Evolutionary conservation across 2,888 invertebrate species (phyloP).

Genomic region (Orchesella flavescens): DNA sequence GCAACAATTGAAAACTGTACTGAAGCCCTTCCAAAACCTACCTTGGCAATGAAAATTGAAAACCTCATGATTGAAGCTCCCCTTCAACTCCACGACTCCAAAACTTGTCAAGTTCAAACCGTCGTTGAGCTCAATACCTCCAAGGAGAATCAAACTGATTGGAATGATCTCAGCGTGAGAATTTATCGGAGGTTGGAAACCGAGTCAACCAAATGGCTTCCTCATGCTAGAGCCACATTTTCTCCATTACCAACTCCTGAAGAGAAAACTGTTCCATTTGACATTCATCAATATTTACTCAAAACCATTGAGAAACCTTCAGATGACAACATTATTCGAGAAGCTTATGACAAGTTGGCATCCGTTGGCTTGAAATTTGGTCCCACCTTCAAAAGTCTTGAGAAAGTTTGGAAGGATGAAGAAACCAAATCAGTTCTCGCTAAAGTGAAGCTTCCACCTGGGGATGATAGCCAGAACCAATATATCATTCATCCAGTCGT

Average conservation of each 20-base stretch:
- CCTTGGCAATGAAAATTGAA: constrained; percentile 40
- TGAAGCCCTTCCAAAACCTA: neutral
- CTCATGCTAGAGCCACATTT: constrained; percentile 47
- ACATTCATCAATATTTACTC: neutral
- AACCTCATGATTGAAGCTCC: constrained; percentile 55
- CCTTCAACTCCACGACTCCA: constrained; percentile 28
- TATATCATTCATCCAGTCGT: constrained; percentile 31
- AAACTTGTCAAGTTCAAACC: constrained; percentile 15
- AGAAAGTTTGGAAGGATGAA: neutral
- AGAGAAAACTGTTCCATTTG: neutral
- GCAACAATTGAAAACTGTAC: neutral
- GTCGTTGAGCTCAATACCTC: constrained; percentile 17
- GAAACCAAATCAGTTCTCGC: neutral
- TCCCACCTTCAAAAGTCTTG: constrained; percentile 19
- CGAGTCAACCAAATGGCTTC: constrained; percentile 31
- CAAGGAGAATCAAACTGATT: constrained; percentile 2
- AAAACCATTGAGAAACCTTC: neutral
- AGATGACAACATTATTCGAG: neutral
- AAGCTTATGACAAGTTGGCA: constrained; percentile 38
- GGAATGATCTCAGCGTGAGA: constrained; percentile 15
- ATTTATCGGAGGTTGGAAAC: constrained; percentile 21
- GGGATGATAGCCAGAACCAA: too few species aligned
- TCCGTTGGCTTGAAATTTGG: constrained; percentile 52
- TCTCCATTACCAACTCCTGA: constrained; percentile 11
- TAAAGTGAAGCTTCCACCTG: constrained; percentile 6